phyloP scores from a whole-genome alignment of 2,797 vertebrate genomes.

The Danionella dracula region DNA sequence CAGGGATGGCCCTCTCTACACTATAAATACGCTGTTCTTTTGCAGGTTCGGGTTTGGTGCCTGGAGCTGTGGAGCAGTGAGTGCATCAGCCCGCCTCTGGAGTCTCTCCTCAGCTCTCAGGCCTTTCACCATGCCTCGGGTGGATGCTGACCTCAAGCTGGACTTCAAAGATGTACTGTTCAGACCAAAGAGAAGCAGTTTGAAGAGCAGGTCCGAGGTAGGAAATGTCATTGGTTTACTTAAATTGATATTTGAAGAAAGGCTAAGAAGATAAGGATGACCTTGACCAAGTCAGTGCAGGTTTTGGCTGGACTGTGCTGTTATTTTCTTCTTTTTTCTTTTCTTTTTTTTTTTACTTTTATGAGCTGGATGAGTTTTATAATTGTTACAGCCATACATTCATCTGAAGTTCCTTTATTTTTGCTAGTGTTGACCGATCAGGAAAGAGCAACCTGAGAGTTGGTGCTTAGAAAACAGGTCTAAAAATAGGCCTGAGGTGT shows the following conservation, averaged over 20 bases:
- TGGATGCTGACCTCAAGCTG: conserved; percentile 92
- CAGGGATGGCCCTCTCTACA: conserved; percentile 52
- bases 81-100: conserved; percentile 55
- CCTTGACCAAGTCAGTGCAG: conserved; percentile 28
- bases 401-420: conserved; percentile 2
- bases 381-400: background rate
- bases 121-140: conserved; percentile 78
- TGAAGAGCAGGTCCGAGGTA: conserved; percentile 96
- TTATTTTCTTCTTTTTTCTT: too few relatives aligned
- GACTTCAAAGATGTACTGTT: conserved; percentile 98
- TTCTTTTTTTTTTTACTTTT: too few relatives aligned
- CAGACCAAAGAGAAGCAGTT: conserved; percentile 94
- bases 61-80: conserved; percentile 59
- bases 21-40: conserved; percentile 80
- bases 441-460: conserved; percentile 55
- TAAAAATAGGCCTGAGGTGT: conserved; percentile 68
- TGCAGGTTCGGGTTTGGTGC: conserved; percentile 76
- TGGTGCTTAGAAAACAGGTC: conserved; percentile 58
- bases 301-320: background rate
- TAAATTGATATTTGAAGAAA: background rate
- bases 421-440: conserved; percentile 8
- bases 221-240: conserved; percentile 26
- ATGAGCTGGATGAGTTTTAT: background rate
- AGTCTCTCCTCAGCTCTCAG: conserved; percentile 47
- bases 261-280: conserved; percentile 6